Evolutionary conservation across 2,888 invertebrate species (phyloP), one percentile per base, ranked within the genome.

Genomic region (Thera obeliscata): DNA sequence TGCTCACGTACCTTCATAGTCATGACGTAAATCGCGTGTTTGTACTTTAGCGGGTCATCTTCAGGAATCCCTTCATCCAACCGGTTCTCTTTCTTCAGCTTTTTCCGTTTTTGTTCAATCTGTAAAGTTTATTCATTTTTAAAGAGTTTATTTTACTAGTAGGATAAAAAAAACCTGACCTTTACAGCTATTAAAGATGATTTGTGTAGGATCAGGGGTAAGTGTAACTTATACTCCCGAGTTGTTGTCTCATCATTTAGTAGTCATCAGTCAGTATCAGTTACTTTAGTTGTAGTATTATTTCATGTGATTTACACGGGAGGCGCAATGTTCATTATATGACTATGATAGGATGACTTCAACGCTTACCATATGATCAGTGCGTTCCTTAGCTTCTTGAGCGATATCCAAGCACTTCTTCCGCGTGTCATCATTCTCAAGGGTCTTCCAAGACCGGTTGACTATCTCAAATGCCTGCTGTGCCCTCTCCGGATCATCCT

Each of bases 1-100:
- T 6, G 2, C 2, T 5, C 41, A 41, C 41, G 0, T 7, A 98
- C 95, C 94, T 99, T 99, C 98, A 99, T 99, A 9, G 99, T 99
- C 96, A 99, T 97, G n/a, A 99, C 98, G 94, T 99, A 99, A 61
- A 99, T 95, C 2, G 99, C 97, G 90, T 98, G 98, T 90, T 97
- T 97, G 85, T 96, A 97, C 84, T 97, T 97, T 60, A 93, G 94
- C 22, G 97, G 97, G 81, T 97, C 97, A 89, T 98, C 97, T 89
- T 97, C 97, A 80, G 99, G 99, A 70, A 99, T 97, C 9, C 96
- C 94, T 73, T 95, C 95, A 55, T 91, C 85, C 0, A 94, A 87
- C 85, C 97, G 97, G 55, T 97, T 97, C 72, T 98, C 99, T 85
- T 99, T 98, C 93, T 97, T 98, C 64, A 97, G 94, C 87, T 99